Conservation (phyloP, 1,140 invertebrate species). For the Drosophila tropicalis region DNA sequence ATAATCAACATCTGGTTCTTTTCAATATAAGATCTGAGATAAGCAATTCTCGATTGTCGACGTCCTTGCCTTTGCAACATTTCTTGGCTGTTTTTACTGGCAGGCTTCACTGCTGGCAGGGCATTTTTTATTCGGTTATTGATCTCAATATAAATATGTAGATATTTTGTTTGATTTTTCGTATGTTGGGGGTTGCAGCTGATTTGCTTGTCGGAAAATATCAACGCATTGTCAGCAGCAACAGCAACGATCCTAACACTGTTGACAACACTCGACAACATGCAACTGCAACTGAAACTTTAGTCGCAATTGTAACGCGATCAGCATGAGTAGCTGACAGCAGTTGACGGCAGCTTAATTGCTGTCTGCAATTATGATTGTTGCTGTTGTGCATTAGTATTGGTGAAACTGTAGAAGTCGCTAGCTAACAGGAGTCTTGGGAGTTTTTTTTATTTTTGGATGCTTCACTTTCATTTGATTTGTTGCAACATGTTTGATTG, state of each 20-base stretch:
- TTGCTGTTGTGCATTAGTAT: constrained; percentile 14
- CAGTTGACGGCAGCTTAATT: constrained; percentile 76
- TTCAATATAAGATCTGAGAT: too few species aligned
- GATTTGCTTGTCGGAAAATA: constrained; percentile 81
- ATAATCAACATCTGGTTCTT: too few species aligned
- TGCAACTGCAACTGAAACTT: constrained; percentile 55
- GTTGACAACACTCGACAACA: constrained; percentile 64
- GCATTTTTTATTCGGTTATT: too few species aligned
- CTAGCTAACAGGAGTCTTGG: constrained; percentile 18
- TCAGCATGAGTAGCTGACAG: constrained; percentile 75
- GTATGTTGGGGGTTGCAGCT: constrained; percentile 40
- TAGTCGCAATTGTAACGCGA: constrained; percentile 76
- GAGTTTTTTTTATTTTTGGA: neutral
- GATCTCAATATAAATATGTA: neutral
- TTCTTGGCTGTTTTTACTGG: too few species aligned
- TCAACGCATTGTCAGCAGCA: constrained; percentile 75
- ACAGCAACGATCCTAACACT: constrained; percentile 37
- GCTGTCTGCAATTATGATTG: constrained; percentile 79
- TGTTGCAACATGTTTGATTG: constrained; percentile 39
- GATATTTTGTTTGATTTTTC: constrained; percentile 19
- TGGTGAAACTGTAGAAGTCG: constrained; percentile 56
- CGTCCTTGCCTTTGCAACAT: too few species aligned
- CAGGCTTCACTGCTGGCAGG: too few species aligned
- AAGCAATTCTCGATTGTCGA: too few species aligned
- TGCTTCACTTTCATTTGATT: constrained; percentile 71